phyloP scores from a whole-genome alignment of 1,140 invertebrate genomes.

The Zophobas atratus region DNA sequence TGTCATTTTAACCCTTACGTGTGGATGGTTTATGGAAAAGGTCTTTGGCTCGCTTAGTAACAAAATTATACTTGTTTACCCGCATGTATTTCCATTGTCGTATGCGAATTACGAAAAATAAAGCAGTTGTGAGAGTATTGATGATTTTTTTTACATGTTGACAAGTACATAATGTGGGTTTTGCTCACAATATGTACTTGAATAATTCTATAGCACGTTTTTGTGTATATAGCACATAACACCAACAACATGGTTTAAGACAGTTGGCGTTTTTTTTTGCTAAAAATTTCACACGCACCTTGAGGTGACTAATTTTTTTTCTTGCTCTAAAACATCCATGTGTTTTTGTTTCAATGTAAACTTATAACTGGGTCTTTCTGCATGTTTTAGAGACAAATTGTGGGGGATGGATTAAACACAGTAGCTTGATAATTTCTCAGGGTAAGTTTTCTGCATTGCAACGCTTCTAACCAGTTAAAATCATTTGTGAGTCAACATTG shows the following conservation, averaged over 20 bases:
- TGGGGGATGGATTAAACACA: slow-evolving; percentile 23
- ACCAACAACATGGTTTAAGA: too few species aligned
- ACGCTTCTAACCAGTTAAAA: not conserved
- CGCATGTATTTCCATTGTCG: not conserved
- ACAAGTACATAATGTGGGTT: too few species aligned
- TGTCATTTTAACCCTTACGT: slow-evolving; percentile 7
- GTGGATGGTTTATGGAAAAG: not conserved
- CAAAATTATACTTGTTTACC: not conserved
- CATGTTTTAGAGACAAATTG: slow-evolving; percentile 26
- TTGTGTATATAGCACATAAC: too few species aligned
- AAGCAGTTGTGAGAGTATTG: too few species aligned
- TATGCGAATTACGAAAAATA: not conserved
- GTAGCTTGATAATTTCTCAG: slow-evolving; percentile 12
- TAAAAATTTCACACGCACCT: too few species aligned
- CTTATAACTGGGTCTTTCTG: not conserved
- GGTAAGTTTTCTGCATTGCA: slow-evolving; percentile 9
- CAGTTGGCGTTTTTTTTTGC: too few species aligned
- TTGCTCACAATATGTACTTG: too few species aligned
- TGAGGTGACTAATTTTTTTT: too few species aligned
- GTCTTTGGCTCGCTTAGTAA: not conserved
- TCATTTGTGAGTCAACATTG: not conserved
- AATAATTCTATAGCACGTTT: too few species aligned
- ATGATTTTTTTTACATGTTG: too few species aligned
- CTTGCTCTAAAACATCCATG: too few species aligned
- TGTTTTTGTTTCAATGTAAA: too few species aligned